Percentiles rank a stretch among this genome's conserved stretches.
Evolutionary conservation across 2,113 vertebrate genomes (phyloP).

Genomic region (Embiotoca jacksoni): DNA sequence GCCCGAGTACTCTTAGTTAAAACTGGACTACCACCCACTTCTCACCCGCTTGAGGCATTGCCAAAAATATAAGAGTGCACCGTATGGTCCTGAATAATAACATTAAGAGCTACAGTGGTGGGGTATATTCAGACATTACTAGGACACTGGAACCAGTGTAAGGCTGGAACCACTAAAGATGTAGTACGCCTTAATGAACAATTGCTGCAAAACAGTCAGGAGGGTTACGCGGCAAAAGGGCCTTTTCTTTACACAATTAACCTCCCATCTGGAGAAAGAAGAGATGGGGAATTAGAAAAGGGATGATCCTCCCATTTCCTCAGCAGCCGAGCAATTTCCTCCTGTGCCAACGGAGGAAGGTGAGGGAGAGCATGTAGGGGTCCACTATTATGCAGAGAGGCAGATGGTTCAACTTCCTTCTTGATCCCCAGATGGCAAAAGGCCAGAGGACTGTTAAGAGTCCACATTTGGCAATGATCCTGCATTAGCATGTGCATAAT

Average conservation of each 20-base stretch:
- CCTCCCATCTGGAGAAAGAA: constrained; percentile 76
- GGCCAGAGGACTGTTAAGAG: constrained; percentile 58
- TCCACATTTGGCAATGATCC: constrained; percentile 49
- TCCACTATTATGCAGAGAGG: constrained; percentile 61
- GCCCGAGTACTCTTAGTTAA: constrained; percentile 1
- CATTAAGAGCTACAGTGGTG: constrained; percentile 32
- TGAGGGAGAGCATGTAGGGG: constrained; percentile 58
- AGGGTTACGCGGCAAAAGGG: constrained; percentile 61
- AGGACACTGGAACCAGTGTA: constrained; percentile 51
- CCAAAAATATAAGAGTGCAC: constrained; percentile 22
- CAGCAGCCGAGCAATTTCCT: constrained; percentile 55
- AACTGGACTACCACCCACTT: constrained; percentile 10
- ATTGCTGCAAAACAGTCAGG: constrained; percentile 54
- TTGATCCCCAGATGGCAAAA: constrained; percentile 71
- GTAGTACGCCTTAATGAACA: constrained; percentile 54
- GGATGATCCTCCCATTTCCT: constrained; percentile 63
- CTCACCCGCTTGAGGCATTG: background rate
- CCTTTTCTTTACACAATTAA: constrained; percentile 79
- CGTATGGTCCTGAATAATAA: constrained; percentile 22
- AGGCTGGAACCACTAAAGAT: constrained; percentile 55
- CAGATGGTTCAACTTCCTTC: constrained; percentile 77
- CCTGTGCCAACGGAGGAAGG: constrained; percentile 54
- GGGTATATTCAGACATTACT: constrained; percentile 29
- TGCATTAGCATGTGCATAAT: constrained; percentile 30
- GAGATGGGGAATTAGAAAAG: constrained; percentile 60